These are phyloP conservation scores for Drosophila lacicola DNA, from an alignment of 2,888 invertebrate genomes.

Conservation along the genomic window DNA sequence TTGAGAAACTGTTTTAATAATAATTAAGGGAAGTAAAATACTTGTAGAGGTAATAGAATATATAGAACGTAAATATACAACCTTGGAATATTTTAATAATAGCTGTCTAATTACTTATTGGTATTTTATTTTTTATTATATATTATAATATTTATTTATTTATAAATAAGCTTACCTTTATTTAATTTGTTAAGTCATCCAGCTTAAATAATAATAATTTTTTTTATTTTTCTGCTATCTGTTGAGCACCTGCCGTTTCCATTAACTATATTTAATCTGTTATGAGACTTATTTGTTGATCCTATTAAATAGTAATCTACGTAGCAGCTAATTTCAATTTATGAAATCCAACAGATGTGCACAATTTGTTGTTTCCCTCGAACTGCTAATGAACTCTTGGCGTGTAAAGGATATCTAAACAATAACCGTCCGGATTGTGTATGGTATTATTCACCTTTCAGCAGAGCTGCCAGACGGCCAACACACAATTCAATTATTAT, in stretches of 20 bases:
- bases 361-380: constrained; percentile 27
- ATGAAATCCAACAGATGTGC: constrained; percentile 57
- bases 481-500: constrained; percentile 79
- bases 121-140: no score
- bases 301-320: constrained; percentile 62
- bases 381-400: constrained; percentile 70
- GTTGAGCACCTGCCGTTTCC: constrained; percentile 10
- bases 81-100: no score
- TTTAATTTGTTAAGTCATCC: constrained; percentile 4
- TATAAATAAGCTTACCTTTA: no score
- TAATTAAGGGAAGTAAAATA: no score
- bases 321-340: constrained; percentile 44
- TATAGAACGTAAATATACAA: no score
- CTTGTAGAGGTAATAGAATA: no score
- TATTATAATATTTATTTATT: no score
- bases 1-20: no score
- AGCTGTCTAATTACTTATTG: no score
- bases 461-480: constrained; percentile 45
- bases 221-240: not conserved
- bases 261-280: constrained; percentile 29
- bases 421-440: constrained; percentile 23
- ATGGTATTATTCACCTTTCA: constrained; percentile 57
- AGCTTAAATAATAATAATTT: constrained; percentile 20
- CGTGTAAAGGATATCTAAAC: constrained; percentile 64
- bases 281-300: constrained; percentile 34